phyloP scores from a whole-genome alignment of 2,797 vertebrate genomes.

The Sylvilagus floridanus region DNA sequence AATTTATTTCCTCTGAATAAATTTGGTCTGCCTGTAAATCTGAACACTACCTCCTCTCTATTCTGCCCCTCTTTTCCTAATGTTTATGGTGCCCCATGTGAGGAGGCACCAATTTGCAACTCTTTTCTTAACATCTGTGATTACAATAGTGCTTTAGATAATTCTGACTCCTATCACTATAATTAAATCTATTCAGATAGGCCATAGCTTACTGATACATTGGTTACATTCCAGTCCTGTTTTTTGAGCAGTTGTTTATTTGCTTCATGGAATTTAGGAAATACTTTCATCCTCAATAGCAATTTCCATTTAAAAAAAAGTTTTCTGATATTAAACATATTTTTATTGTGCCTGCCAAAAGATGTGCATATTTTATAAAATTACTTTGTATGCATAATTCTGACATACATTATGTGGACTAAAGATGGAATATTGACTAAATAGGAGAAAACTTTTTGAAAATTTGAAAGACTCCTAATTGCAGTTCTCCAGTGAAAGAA shows the following conservation, averaged over 20 bases:
- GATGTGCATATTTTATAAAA: neutral
- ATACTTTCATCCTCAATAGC: neutral
- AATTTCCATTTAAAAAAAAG: neutral
- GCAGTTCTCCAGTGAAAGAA: conserved; percentile 16
- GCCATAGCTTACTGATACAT: neutral
- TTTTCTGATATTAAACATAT: neutral
- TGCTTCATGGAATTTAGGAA: conserved; percentile 19
- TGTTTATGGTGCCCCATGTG: no score
- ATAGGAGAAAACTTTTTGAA: neutral
- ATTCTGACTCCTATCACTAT: neutral
- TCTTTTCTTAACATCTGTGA: neutral
- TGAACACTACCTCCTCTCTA: no score
- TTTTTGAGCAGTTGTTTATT: neutral
- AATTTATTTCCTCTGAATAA: no score
- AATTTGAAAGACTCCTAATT: neutral
- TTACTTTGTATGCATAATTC: neutral
- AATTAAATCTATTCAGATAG: neutral
- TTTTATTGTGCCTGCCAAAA: neutral
- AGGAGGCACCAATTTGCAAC: no score
- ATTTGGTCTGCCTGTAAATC: no score
- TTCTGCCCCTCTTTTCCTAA: no score
- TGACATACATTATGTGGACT: neutral
- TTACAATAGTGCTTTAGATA: neutral
- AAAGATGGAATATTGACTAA: neutral
- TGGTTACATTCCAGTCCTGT: neutral